A percentile compares a stretch with the other conserved stretches of the same genome.
These are phyloP conservation scores for Phaetusa simplex DNA, from an alignment of 2,113 vertebrate species.

Conservation along the genomic window DNA sequence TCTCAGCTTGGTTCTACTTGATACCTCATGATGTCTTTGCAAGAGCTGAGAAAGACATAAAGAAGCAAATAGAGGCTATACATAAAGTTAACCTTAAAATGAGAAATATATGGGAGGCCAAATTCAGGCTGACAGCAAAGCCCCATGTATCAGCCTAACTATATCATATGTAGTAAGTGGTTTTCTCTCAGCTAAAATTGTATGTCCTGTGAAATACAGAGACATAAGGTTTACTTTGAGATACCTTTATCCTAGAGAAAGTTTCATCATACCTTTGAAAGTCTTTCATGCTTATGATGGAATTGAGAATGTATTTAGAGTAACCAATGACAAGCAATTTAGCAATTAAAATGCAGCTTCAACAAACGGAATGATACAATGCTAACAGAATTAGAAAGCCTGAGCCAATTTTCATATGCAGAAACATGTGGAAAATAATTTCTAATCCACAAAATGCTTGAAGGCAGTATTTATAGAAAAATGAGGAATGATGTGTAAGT, in stretches of 20 bases:
- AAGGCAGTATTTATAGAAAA: slow-evolving; percentile 31
- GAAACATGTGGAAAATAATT: slow-evolving; percentile 60
- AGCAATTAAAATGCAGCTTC: slow-evolving; percentile 60
- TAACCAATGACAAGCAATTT: slow-evolving; percentile 25
- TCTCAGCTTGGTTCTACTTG: neutral
- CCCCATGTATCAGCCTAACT: neutral
- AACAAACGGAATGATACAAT: slow-evolving; percentile 28
- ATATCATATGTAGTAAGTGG: neutral
- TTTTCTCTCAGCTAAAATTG: neutral
- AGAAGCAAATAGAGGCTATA: neutral
- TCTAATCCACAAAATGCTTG: slow-evolving; percentile 42
- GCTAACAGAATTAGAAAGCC: slow-evolving; percentile 52
- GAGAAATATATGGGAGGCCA: neutral
- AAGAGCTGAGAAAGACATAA: neutral
- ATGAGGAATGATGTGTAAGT: neutral
- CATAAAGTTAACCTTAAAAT: neutral
- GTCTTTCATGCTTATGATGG: slow-evolving; percentile 4
- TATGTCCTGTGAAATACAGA: neutral
- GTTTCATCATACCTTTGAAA: slow-evolving; percentile 41
- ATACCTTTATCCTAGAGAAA: neutral
- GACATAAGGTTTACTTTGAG: neutral
- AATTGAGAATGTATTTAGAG: slow-evolving; percentile 24
- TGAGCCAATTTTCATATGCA: slow-evolving; percentile 53
- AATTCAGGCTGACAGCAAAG: neutral
- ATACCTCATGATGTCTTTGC: neutral